A percentile compares a stretch with the other conserved stretches of the same genome.
phyloP scores from a whole-genome alignment of 2,113 vertebrate genomes.

The Apus apus region DNA sequence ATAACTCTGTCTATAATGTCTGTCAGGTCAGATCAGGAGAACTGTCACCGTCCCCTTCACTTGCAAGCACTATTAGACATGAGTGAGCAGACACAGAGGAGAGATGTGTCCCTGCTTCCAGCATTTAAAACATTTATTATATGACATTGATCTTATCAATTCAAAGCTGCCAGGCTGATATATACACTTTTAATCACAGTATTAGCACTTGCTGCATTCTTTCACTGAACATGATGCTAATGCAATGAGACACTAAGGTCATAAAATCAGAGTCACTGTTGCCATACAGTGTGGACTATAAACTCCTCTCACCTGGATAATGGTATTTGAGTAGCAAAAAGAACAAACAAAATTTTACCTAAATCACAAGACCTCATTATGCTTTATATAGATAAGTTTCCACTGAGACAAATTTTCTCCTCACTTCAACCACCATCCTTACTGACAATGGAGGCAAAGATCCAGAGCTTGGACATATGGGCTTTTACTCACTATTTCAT shows the following conservation, averaged over 20 bases:
- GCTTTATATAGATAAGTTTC: neutral
- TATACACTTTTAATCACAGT: constrained; percentile 11
- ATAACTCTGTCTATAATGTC: neutral
- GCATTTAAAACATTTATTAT: constrained; percentile 36
- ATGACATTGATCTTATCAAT: constrained; percentile 27
- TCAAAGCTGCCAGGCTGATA: constrained; percentile 5
- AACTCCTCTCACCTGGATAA: neutral
- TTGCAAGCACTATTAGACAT: constrained; percentile 18
- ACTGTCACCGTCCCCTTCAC: neutral
- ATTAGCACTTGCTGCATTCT: neutral
- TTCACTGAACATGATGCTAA: neutral
- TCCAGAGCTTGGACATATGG: neutral
- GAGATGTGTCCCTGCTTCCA: neutral
- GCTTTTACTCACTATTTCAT: neutral
- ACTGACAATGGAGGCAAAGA: neutral
- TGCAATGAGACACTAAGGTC: neutral
- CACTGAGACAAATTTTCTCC: neutral
- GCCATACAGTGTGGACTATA: neutral
- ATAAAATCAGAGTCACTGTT: neutral
- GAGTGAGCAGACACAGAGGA: constrained; percentile 4
- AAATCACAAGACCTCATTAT: neutral
- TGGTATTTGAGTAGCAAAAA: neutral
- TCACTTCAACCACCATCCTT: neutral
- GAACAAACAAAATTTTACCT: neutral
- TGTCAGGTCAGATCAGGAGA: constrained; percentile 43